Evolutionary conservation across 2,888 invertebrate genomes (phyloP).

Genomic region (Dolichomitus sp.): DNA sequence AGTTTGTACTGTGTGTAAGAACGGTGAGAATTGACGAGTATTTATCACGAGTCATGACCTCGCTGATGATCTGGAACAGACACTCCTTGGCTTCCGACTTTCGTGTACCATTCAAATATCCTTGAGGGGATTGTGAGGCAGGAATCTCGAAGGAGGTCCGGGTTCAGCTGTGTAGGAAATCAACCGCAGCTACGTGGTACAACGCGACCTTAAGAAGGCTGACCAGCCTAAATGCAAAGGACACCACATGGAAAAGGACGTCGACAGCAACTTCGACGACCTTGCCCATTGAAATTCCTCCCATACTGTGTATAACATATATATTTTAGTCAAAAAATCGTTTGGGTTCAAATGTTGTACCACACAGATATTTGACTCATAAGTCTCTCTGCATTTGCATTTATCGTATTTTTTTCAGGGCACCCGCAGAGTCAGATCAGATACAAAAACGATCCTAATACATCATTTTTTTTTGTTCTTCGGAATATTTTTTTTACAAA

Average conservation of each 20-base stretch:
- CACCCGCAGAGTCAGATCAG: too few species aligned
- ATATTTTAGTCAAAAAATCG: neutral
- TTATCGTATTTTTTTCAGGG: too few species aligned
- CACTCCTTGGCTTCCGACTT: constrained; percentile 10
- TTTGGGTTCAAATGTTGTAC: neutral
- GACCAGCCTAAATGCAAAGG: constrained; percentile 33
- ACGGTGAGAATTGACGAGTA: neutral
- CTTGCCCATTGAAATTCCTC: constrained; percentile 24
- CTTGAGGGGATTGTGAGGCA: neutral
- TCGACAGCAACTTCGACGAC: constrained; percentile 37
- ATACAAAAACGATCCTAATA: too few species aligned
- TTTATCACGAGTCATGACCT: neutral
- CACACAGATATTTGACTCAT: neutral
- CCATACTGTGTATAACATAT: neutral
- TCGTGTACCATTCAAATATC: neutral
- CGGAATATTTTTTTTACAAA: too few species aligned
- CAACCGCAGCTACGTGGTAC: constrained; percentile 13
- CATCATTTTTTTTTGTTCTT: too few species aligned
- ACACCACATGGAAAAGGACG: constrained; percentile 41
- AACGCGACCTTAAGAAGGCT: constrained; percentile 58
- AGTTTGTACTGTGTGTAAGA: too few species aligned
- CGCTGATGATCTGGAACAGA: neutral
- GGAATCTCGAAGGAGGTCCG: constrained; percentile 23
- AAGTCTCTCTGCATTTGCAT: neutral
- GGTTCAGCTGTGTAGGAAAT: constrained; percentile 22